These are phyloP conservation scores for Neoitamus cyanurus DNA, from an alignment of 2,888 invertebrate species.

Conservation along the genomic window DNA sequence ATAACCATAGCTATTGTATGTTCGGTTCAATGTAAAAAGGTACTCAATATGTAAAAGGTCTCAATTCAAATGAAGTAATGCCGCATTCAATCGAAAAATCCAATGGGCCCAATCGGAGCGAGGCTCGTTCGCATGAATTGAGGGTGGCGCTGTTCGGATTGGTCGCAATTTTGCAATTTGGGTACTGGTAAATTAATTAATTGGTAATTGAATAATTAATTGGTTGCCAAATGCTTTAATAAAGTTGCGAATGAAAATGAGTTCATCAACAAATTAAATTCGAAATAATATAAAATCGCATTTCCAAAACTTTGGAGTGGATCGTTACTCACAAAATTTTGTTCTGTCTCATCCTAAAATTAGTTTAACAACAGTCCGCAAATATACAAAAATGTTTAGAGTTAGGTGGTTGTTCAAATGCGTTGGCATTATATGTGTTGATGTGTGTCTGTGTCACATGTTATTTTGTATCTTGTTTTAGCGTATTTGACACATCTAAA, in stretches of 20 bases:
- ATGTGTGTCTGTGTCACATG: background rate
- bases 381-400: conserved; percentile 54
- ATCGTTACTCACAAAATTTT: conserved; percentile 68
- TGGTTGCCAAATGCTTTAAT: conserved; percentile 27
- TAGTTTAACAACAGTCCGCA: conserved; percentile 63
- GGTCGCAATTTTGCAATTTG: background rate
- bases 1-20: conserved; percentile 32
- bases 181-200: background rate
- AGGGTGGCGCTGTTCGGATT: background rate
- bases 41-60: conserved; percentile 35
- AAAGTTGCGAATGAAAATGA: conserved; percentile 42
- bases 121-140: background rate
- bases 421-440: conserved; percentile 10
- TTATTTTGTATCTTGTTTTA: background rate
- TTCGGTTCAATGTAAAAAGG: conserved; percentile 28
- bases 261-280: conserved; percentile 34
- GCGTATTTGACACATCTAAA: conserved; percentile 36
- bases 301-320: conserved; percentile 56
- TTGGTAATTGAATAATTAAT: background rate
- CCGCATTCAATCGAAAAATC: conserved; percentile 32
- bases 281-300: conserved; percentile 46
- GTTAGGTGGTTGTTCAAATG: conserved; percentile 29
- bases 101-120: conserved; percentile 7
- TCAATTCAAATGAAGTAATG: conserved; percentile 37
- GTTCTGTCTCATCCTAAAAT: conserved; percentile 67